These are phyloP conservation scores for Antheraea assamensis DNA, from an alignment of 2,888 invertebrate species.

Conservation along the genomic window DNA sequence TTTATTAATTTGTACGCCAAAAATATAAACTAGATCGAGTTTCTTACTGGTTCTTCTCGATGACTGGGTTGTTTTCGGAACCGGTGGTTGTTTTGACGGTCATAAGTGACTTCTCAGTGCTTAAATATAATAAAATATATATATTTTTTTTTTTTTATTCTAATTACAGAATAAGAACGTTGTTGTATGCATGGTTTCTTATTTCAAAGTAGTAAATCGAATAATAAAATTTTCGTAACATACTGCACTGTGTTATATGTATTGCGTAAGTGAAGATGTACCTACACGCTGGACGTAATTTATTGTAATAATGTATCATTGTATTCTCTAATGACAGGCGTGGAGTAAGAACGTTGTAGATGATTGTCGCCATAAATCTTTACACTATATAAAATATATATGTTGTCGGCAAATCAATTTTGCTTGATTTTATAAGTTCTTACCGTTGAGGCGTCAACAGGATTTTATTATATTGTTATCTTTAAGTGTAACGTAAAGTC, in stretches of 20 bases:
- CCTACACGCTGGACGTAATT: slow-evolving; percentile 2
- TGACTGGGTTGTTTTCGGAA: too few relatives aligned
- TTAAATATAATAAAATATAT: too few relatives aligned
- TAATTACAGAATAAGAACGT: neutral
- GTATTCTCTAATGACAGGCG: slow-evolving; percentile 23
- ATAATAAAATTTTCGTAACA: slow-evolving; percentile 1
- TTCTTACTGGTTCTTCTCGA: too few relatives aligned
- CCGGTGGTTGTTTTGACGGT: too few relatives aligned
- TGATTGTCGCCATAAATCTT: neutral
- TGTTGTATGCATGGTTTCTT: neutral
- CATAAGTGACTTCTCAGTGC: too few relatives aligned
- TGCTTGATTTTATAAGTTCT: neutral
- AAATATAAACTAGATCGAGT: neutral
- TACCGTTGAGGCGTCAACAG: neutral
- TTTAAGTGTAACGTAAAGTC: too few relatives aligned
- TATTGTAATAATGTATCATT: slow-evolving; percentile 22
- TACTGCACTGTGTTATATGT: slow-evolving; percentile 5
- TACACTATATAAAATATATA: neutral
- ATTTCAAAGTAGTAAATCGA: neutral
- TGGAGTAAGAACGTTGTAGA: slow-evolving; percentile 13
- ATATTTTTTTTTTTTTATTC: too few relatives aligned
- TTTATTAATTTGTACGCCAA: too few relatives aligned
- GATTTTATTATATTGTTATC: too few relatives aligned
- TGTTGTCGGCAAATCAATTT: neutral
- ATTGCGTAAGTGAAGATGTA: neutral